Evolutionary conservation across 1,140 invertebrate genomes (phyloP).

Genomic region (Drosophila santomea): DNA sequence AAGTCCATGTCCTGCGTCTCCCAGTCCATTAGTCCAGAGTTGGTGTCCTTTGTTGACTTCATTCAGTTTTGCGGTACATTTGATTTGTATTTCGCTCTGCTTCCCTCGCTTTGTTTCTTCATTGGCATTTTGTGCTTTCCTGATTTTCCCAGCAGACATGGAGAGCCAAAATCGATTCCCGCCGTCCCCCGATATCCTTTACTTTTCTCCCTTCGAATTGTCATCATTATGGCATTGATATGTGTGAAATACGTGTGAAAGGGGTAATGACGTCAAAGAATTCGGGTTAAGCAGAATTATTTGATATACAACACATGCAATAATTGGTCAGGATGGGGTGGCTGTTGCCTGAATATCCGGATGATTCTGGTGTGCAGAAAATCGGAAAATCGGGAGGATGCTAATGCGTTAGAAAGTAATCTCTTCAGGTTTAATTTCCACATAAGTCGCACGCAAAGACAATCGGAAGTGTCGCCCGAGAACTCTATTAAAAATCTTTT

Average conservation of each 20-base stretch:
- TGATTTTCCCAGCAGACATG: conserved; percentile 35
- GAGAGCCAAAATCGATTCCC: conserved; percentile 39
- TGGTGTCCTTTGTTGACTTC: conserved; percentile 77
- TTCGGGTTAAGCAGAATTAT: conserved; percentile 17
- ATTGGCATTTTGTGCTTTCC: conserved; percentile 52
- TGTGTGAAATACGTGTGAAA: conserved; percentile 40
- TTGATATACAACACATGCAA: background rate
- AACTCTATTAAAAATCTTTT: conserved; percentile 84
- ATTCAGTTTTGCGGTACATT: conserved; percentile 83
- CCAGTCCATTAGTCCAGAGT: conserved; percentile 61
- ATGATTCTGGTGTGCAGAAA: conserved; percentile 9
- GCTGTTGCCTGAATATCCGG: background rate
- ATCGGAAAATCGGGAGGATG: conserved; percentile 3
- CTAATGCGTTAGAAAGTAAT: conserved; percentile 12
- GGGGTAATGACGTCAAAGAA: conserved; percentile 27
- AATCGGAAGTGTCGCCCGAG: conserved; percentile 82
- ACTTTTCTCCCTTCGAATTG: conserved; percentile 41
- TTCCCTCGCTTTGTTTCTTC: conserved; percentile 55
- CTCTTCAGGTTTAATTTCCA: conserved; percentile 76
- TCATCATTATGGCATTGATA: conserved; percentile 71
- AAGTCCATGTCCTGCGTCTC: background rate
- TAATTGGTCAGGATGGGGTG: conserved; percentile 22
- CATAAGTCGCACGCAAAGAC: conserved; percentile 70
- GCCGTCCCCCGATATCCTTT: conserved; percentile 14
- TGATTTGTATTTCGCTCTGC: conserved; percentile 73